Evolutionary conservation across 2,888 invertebrate genomes (phyloP).

Genomic region (Diabrotica balteata): DNA sequence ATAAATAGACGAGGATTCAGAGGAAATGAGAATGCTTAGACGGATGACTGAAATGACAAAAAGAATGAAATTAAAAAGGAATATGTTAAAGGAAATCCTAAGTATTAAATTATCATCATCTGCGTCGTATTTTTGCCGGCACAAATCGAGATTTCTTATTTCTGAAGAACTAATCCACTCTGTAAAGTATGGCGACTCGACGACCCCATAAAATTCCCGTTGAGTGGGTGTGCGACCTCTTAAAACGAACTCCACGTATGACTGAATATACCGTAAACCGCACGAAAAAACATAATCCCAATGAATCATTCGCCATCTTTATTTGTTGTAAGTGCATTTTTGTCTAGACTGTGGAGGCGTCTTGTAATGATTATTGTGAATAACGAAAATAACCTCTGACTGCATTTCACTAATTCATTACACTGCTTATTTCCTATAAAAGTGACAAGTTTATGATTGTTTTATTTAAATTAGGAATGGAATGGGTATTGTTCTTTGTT

Average conservation of each 20-base stretch:
- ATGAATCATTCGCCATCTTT: constrained; percentile 50
- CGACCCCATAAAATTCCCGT: constrained; percentile 8
- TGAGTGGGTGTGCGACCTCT: constrained; percentile 45
- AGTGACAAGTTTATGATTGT: constrained; percentile 22
- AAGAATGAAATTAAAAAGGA: too few relatives aligned
- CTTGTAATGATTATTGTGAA: constrained; percentile 40
- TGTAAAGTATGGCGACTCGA: too few relatives aligned
- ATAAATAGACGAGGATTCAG: too few relatives aligned
- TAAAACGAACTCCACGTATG: constrained; percentile 46
- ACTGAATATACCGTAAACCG: constrained; percentile 49
- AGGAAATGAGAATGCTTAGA: background rate
- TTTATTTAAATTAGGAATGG: constrained; percentile 12
- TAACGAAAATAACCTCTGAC: constrained; percentile 32
- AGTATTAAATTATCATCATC: too few relatives aligned
- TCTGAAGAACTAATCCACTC: too few relatives aligned
- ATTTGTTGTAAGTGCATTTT: constrained; percentile 48
- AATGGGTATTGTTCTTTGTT: too few relatives aligned
- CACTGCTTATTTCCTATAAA: constrained; percentile 12
- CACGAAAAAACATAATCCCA: constrained; percentile 49
- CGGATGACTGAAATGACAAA: background rate
- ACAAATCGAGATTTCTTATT: too few relatives aligned
- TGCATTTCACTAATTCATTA: constrained; percentile 17
- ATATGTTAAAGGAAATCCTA: too few relatives aligned
- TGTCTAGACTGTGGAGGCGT: constrained; percentile 47
- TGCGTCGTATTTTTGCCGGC: too few relatives aligned